Evolutionary conservation across 2,797 vertebrate genomes (phyloP), one percentile per base, ranked within the genome.

Genomic region (Onychomys leucogaster): DNA sequence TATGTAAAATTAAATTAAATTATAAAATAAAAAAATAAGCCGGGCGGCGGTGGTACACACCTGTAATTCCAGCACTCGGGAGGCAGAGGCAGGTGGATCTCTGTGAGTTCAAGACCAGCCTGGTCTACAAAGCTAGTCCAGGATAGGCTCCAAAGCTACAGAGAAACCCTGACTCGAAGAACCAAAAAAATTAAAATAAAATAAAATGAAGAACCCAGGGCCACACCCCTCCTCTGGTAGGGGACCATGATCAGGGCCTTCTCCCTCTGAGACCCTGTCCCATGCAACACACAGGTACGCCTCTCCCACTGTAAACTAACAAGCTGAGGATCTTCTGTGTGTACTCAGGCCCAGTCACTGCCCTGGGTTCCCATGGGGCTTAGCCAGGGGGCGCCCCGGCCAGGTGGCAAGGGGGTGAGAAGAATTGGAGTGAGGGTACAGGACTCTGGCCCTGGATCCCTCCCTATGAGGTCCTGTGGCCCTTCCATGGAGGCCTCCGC

Each of bases 291-390:
- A 0, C 46, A 27, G 73, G 17, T 29, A 8, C 29, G n/a, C 14
- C 21, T 41, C 57, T 21, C 11, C 78, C 0, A 0, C 21, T 8
- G 0, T 2, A 6, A 76, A 1, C 73, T 7, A 2, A 2, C 0
- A 19, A 0, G 12, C 41, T 14, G 10, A 76, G 83, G 3, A 13
- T 71, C 73, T 32, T 59, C 71, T 2, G 0, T 76, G 21, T 25
- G 1, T 16, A 3, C 12, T 37, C 41, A 4, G 6, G 1, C 2
- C 19, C 13, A 6, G 1, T 5, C 5, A 0, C 23, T 46, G 37
- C 61, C n/a, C 0, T 5, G 13, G 43, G 10, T 82, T 94, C 90
- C 7, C 19, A 5, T 0, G 19, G 41, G 37, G 8, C 32, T 83
- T 73, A 75, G 32, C 1, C 8, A 2, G 1, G 29, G 14, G 34